phyloP scores from a whole-genome alignment of 2,113 vertebrate genomes.

The Antigone vipio region DNA sequence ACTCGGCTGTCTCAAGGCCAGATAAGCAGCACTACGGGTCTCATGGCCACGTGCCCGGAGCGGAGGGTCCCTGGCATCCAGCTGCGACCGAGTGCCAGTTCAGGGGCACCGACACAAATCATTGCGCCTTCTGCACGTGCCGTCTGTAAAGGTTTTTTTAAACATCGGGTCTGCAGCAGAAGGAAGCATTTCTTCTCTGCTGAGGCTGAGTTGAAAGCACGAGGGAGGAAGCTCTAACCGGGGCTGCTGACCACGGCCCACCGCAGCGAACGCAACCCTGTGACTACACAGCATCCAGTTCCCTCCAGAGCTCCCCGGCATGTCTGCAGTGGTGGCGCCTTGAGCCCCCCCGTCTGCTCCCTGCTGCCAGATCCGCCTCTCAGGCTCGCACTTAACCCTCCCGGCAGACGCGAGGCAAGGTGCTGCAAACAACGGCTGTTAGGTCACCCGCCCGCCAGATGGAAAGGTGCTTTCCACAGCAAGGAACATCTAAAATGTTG shows the following conservation, averaged over 20 bases:
- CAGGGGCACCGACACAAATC: background rate
- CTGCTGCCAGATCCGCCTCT: background rate
- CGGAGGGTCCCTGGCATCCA: background rate
- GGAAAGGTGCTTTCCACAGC: background rate
- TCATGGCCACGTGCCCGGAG: rapidly evolving
- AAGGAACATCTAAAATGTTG: background rate
- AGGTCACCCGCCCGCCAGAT: background rate
- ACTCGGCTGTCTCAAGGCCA: background rate
- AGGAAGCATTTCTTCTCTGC: background rate
- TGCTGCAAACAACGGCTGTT: background rate
- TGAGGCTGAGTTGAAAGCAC: background rate
- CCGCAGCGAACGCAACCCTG: rapidly evolving
- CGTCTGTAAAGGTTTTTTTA: background rate
- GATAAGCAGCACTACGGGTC: background rate
- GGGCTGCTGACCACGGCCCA: background rate
- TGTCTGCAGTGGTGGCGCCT: rapidly evolving
- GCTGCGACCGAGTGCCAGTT: rapidly evolving
- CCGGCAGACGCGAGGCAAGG: background rate
- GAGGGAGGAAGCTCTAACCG: background rate
- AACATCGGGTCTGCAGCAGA: background rate
- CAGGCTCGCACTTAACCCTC: rapidly evolving
- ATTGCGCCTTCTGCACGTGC: background rate
- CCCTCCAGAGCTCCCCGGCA: background rate
- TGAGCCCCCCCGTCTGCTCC: background rate
- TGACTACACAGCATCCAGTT: background rate